Evolutionary conservation across 2,888 invertebrate species (phyloP), one percentile per base, ranked within the genome.

Genomic region (Xestia sexstrigata): DNA sequence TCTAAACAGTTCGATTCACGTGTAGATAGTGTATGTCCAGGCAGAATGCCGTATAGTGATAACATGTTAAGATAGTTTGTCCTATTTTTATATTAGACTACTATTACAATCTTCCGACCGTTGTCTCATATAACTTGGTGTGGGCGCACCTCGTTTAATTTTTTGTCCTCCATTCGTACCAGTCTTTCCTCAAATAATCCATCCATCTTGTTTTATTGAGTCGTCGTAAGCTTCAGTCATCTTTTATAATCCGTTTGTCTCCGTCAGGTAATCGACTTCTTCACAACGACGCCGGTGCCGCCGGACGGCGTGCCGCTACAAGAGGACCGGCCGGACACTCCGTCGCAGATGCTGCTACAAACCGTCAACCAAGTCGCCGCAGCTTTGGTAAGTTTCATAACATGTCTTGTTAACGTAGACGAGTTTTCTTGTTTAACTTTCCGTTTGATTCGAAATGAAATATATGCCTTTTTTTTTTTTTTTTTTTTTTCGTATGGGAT

Each of bases 251-350:
- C 26, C 23, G 1, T 45, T 68, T 70, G 8, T 65, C 15, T 72
- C 55, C 52, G 74, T 47, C 88, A 97, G 97, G 97, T 98, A 78
- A 98, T 98, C 86, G 98, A 98, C 91, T 97, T 98, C 91, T 97
- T 98, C 91, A 97, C 97, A 52, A 97, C 97, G 8, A 97, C 97
- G 60, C 95, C 97, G 17, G 96, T 97, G 84, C 95, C 95, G 20
- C 95, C 95, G 0, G 97, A 97, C 82, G 96, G 96, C 82, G 95
- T 93, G 58, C 96, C 96, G n/a, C 94, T 97, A 42, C 97, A 97
- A 60, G 97, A 96, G 42, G 95, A 95, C 23, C 91, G 96, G 1
- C 96, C 97, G 3, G 91, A 89, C 60, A 93, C 94, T 4, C 96
- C 97, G 7, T 93, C 94, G 23, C 92, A 92, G 67, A 93, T 96